phyloP scores from a whole-genome alignment of 2,113 vertebrate species.

The Burhinus oedicnemus region DNA sequence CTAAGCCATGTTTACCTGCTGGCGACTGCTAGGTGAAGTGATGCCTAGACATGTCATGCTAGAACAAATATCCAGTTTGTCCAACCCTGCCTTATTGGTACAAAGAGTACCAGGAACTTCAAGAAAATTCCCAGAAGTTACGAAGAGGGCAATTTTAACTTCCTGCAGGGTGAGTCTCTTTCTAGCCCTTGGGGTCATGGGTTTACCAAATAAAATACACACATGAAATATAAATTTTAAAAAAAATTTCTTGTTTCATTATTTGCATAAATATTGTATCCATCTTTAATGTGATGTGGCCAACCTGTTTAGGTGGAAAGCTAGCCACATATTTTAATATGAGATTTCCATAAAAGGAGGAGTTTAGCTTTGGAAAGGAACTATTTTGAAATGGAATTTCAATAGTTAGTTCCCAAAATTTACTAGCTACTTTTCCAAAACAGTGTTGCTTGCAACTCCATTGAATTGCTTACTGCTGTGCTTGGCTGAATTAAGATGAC shows the following conservation, averaged over 20 bases:
- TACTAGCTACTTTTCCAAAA: not conserved
- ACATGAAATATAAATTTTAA: not conserved
- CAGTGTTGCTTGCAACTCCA: not conserved
- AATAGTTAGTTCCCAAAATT: not conserved
- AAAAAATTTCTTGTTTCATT: not conserved
- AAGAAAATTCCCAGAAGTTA: not conserved
- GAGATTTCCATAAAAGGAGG: not conserved
- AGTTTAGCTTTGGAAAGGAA: not conserved
- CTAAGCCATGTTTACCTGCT: not conserved
- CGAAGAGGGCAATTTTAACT: not conserved
- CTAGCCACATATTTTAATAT: not conserved
- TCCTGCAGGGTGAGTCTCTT: not conserved
- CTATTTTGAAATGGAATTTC: not conserved
- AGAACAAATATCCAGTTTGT: not conserved
- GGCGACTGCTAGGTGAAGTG: not conserved
- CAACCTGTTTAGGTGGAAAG: not conserved
- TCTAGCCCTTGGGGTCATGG: not conserved
- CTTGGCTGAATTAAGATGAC: not conserved
- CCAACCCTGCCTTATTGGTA: not conserved
- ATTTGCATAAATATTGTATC: not conserved
- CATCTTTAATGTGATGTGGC: not conserved
- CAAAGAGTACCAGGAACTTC: not conserved
- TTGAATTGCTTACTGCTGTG: not conserved
- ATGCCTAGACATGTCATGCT: not conserved
- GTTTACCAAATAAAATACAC: not conserved